These are phyloP conservation scores for Prietella phreatophila DNA, from an alignment of 2,113 vertebrate genomes.

Conservation along the genomic window DNA sequence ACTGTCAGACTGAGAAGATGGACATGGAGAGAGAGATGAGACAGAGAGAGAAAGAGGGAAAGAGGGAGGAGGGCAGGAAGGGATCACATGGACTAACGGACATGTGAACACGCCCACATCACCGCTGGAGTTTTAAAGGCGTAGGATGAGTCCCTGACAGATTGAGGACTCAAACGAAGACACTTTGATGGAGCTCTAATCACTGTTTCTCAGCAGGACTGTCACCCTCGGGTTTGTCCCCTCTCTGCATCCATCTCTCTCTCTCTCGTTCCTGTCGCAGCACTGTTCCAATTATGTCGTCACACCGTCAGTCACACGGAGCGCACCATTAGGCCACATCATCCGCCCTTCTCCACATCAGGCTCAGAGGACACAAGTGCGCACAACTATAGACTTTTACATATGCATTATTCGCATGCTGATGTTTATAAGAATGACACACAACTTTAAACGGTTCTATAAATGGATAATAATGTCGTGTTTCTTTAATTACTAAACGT, in stretches of 20 bases:
- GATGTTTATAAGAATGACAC: too few relatives aligned
- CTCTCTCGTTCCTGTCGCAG: constrained; percentile 1
- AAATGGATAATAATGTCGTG: neutral
- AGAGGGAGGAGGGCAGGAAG: constrained; percentile 46
- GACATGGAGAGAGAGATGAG: constrained; percentile 18
- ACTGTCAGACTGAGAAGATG: constrained; percentile 61
- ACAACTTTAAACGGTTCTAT: too few relatives aligned
- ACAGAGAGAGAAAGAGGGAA: too few relatives aligned
- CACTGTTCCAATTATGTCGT: constrained; percentile 29
- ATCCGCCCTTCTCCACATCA: neutral
- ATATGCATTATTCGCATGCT: neutral
- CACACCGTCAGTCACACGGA: constrained; percentile 15
- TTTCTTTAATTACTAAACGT: neutral
- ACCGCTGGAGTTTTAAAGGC: constrained; percentile 41
- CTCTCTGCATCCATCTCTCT: constrained; percentile 10
- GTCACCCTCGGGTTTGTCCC: constrained; percentile 59
- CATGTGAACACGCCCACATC: constrained; percentile 18
- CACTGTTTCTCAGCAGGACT: constrained; percentile 62
- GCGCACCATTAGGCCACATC: constrained; percentile 10
- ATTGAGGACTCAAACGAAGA: constrained; percentile 55
- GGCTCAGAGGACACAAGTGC: neutral
- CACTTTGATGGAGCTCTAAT: constrained; percentile 61
- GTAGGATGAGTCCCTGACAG: constrained; percentile 66
- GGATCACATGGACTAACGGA: constrained; percentile 48
- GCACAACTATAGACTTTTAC: neutral